These are phyloP conservation scores for Netelia inedita DNA, from an alignment of 2,888 invertebrate species.

Conservation along the genomic window DNA sequence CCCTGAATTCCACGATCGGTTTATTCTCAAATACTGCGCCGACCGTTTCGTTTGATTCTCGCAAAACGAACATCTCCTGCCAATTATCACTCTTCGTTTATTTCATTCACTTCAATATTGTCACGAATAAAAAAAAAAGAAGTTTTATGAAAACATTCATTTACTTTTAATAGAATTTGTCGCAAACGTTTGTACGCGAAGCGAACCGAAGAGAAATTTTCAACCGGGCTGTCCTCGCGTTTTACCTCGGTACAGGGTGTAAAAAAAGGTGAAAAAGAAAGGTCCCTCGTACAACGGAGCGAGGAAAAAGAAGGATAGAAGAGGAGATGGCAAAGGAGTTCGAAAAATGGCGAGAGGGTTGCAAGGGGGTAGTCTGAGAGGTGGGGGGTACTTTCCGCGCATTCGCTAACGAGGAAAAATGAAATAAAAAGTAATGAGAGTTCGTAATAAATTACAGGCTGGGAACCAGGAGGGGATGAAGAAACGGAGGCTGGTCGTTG, in stretches of 20 bases:
- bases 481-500: constrained; percentile 12
- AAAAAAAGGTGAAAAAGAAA: constrained; percentile 45
- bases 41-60: constrained; percentile 52
- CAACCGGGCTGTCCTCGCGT: constrained; percentile 19
- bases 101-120: too few species aligned
- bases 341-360: constrained; percentile 33
- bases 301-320: background rate
- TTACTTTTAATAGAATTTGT: background rate
- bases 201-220: background rate
- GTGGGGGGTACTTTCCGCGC: constrained; percentile 61
- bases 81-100: too few species aligned
- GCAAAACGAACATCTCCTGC: constrained; percentile 32
- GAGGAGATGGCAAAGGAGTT: constrained; percentile 9
- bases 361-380: constrained; percentile 16
- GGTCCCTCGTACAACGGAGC: constrained; percentile 6
- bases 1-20: constrained; percentile 61
- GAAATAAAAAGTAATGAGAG: constrained; percentile 77
- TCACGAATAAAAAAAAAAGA: too few species aligned
- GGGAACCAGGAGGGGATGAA: constrained; percentile 26
- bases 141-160: background rate
- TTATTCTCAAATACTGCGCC: constrained; percentile 54
- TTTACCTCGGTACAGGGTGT: constrained; percentile 21
- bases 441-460: constrained; percentile 79
- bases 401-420: constrained; percentile 77
- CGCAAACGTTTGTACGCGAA: background rate